Evolutionary conservation across 2,888 invertebrate genomes (phyloP), one percentile per base, ranked within the genome.

Genomic region (Nemapogon koenigi): DNA sequence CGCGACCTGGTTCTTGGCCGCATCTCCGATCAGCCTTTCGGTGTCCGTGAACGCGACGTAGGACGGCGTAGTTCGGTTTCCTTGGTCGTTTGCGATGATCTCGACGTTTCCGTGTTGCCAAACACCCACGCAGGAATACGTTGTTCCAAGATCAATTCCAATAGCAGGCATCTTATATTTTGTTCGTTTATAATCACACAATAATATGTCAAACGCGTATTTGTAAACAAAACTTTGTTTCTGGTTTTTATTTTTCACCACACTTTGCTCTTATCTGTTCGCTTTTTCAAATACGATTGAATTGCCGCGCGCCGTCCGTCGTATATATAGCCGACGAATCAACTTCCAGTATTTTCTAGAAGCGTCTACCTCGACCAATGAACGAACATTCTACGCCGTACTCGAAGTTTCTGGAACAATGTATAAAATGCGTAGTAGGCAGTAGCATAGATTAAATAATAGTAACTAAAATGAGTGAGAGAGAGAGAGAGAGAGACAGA

Each of bases 111-210:
- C 84, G 51, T 87, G 82, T 51, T 87, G 85, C 78, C 84, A 89
- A 2, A 88, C 87, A 40, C 87, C 88, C 32, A 89, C 87, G 54
- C 88, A 87, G 19, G 88, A 89, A 59, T 88, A 90, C 14, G 62
- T 61, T 32, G 60, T 59, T 46, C 63, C 62, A 49, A 65, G 50
- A 47, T 64, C 63, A 46, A 65, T 91, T 18, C 90, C 89, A 65
- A 48, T 38, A 40, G 49, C 48, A 45, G 48, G 48, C 48, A 49
- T 47, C 43, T 46, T 41, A 28, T 18, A 3, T 7, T 4, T 17
- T 32, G 18, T 17, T 29, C 29, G 28, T n/a, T 15, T 13, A 8
- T 35, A 35, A 35, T 27, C 25, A 18, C 18, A 7, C 18, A n/a
- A n/a, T n/a, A n/a, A n/a, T n/a, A n/a, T n/a, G n/a, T n/a, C n/a